These are phyloP conservation scores for Diadema setosum DNA, from an alignment of 35 echinoderm and acorn worm species.

Conservation along the genomic window DNA sequence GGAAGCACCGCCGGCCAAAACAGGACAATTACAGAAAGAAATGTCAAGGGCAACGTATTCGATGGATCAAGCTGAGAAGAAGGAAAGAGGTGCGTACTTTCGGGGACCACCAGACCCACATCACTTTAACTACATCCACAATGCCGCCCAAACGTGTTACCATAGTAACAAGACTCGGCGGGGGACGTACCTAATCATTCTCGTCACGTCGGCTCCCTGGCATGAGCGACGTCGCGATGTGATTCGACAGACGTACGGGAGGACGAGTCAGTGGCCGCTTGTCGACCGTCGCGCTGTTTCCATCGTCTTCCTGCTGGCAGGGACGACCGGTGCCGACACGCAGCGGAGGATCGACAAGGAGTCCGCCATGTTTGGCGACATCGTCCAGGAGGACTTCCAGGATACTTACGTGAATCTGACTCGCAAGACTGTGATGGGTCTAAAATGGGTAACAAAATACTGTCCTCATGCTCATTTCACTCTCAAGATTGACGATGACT, in stretches of 20 bases:
- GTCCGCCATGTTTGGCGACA: not conserved
- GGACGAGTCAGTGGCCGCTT: not conserved
- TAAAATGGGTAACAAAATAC: slow-evolving; percentile 48
- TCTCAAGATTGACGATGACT: slow-evolving; percentile 58
- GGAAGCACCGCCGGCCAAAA: no score
- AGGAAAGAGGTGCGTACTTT: not conserved
- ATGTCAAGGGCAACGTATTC: no score
- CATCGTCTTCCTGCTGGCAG: slow-evolving; percentile 11
- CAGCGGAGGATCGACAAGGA: not conserved
- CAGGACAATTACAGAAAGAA: no score
- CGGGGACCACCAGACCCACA: not conserved
- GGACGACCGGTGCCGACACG: not conserved
- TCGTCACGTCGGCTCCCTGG: slow-evolving; percentile 11
- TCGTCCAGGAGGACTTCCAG: slow-evolving; percentile 25
- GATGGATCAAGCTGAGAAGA: not conserved
- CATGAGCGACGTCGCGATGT: not conserved
- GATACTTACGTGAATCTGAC: slow-evolving; percentile 47
- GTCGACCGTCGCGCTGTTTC: not conserved
- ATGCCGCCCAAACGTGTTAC: not conserved
- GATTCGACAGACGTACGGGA: slow-evolving; percentile 24
- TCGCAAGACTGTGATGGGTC: slow-evolving; percentile 39
- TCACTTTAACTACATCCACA: not conserved
- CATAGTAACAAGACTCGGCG: not conserved
- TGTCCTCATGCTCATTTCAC: slow-evolving; percentile 30
- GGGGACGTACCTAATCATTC: not conserved